Base-by-base conservation (phyloP, 2,888 invertebrate species). In the Catonia carolina region DNA sequence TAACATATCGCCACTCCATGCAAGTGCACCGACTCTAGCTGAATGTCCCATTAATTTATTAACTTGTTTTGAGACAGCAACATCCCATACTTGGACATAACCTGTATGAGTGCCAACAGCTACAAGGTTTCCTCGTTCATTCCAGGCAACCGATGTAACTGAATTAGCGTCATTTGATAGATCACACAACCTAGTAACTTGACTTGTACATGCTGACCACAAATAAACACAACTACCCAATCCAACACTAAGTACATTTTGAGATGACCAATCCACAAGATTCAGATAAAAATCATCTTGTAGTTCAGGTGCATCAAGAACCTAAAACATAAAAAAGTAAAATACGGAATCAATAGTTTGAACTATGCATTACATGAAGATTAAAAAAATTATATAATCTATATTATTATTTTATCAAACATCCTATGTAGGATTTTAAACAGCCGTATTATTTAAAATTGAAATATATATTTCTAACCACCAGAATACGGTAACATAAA, bases 201-300 rank as follows among this genome's bases (percentile, higher is more conserved):
- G 96, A 73, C 96, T 96, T 60, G 97, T 99, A 71, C 94, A 95
- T 8, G 99, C 99, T 68, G 95, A 97, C 99, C 99, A 99, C 59
- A 99, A 76, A 73, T 99, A 99, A 0, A 99, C 99, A 72, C 97
- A 97, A 68, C 93, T 93, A 31, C 96, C 96, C 17, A 99, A 78
- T 0, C 98, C 99, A 2, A 99, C 99, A 71, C 96, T 95, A 60
- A 99, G 83, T 33, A 99, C 94, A 74, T 99, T 99, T 75, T 95
- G 95, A 52, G 96, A 92, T 4, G 97, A 97, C 99, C 99, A 99
- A 73, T 99, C 99, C 33, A 99, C 98, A 61, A 99, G 81, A 75
- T 99, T 99, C 65, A 99, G 76, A 73, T 97, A 97, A 78, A 99
- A 99, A 76, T 99, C 99, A 75, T 99, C 99, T 75, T 98, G 94